phyloP scores from a whole-genome alignment of 2,797 vertebrate species.

The Choloepus didactylus region DNA sequence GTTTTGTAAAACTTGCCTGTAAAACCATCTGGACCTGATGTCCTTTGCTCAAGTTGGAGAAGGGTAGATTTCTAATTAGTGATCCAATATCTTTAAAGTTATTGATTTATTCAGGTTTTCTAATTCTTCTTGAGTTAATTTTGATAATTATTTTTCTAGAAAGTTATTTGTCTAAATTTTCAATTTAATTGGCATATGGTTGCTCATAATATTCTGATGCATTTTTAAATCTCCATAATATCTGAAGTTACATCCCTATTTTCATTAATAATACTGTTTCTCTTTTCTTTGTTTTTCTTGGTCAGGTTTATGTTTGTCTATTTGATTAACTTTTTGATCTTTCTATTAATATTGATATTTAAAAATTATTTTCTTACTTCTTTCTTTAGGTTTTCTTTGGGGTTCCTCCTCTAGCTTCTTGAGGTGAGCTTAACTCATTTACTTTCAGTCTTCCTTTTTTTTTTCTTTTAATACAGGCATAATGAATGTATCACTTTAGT shows the following conservation, averaged over 20 bases:
- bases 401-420: conserved; percentile 22
- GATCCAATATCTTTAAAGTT: conserved; percentile 41
- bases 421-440: conserved; percentile 2
- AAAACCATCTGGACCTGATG: not conserved
- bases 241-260: not conserved
- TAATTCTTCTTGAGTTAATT: conserved; percentile 65
- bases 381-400: conserved; percentile 54
- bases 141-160: conserved; percentile 40
- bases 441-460: conserved; percentile 6
- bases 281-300: not conserved
- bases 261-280: not conserved
- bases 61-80: not conserved
- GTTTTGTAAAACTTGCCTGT: not conserved
- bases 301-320: conserved; percentile 31
- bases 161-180: conserved; percentile 38
- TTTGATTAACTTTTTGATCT: not conserved
- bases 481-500: not conserved
- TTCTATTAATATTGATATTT: conserved; percentile 42
- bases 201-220: not conserved
- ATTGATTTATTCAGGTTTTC: conserved; percentile 39
- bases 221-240: not conserved
- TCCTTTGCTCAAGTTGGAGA: not conserved
- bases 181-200: not conserved
- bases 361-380: conserved; percentile 45
- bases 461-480: not conserved